phyloP scores from a whole-genome alignment of 1,140 invertebrate species.

The Asobara japonica region DNA sequence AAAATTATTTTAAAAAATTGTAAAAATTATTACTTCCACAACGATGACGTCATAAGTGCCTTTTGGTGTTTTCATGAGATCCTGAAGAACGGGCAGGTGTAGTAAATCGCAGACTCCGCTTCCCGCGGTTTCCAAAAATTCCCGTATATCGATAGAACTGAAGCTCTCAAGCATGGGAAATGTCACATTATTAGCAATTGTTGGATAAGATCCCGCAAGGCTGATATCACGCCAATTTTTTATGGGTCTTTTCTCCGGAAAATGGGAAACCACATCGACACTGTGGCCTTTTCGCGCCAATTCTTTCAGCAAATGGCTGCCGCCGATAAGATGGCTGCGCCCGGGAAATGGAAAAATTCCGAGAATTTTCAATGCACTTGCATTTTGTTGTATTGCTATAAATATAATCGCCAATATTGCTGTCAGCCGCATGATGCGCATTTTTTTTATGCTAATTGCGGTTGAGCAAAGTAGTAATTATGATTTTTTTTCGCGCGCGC shows the following conservation, averaged over 20 bases:
- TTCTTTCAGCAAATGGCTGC: slow-evolving; percentile 58
- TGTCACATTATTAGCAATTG: slow-evolving; percentile 24
- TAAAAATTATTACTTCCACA: slow-evolving; percentile 40
- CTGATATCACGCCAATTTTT: slow-evolving; percentile 52
- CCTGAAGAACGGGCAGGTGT: slow-evolving; percentile 34
- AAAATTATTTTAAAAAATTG: slow-evolving; percentile 7
- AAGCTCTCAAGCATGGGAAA: slow-evolving; percentile 2
- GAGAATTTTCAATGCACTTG: slow-evolving; percentile 51
- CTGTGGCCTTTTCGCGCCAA: slow-evolving; percentile 65
- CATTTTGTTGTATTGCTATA: too few relatives aligned
- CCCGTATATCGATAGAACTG: slow-evolving; percentile 16
- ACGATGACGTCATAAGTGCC: slow-evolving; percentile 42
- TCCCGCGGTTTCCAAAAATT: not conserved
- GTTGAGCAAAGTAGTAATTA: too few relatives aligned
- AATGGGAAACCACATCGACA: slow-evolving; percentile 55
- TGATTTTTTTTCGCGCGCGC: too few relatives aligned
- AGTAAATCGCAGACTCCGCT: slow-evolving; percentile 40
- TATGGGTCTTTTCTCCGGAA: slow-evolving; percentile 45
- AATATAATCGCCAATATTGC: too few relatives aligned
- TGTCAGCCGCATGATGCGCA: too few relatives aligned
- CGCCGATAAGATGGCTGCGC: slow-evolving; percentile 63
- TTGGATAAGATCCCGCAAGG: slow-evolving; percentile 31
- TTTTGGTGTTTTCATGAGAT: slow-evolving; percentile 37
- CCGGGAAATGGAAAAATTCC: slow-evolving; percentile 61
- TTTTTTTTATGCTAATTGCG: too few relatives aligned